phyloP scores from a whole-genome alignment of 2,797 vertebrate species.

The Carduelis carduelis region DNA sequence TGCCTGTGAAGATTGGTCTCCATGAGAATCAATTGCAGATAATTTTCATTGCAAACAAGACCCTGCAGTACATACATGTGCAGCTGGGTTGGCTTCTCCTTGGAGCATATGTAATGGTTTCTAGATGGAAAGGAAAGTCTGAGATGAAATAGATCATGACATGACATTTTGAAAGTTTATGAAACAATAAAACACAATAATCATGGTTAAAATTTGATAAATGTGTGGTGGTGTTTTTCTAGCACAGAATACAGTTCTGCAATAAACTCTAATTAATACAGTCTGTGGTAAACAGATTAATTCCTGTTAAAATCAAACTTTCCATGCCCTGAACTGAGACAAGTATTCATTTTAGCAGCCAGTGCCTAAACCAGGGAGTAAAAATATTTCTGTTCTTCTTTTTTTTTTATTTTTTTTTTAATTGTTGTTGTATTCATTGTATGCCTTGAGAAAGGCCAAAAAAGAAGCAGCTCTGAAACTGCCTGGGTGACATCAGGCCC shows the following conservation, averaged over 20 bases:
- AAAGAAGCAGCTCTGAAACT: neutral
- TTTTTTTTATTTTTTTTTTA: neutral
- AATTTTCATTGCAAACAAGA: conserved; percentile 23
- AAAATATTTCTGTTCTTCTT: neutral
- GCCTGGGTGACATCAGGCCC: neutral
- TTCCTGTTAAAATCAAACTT: conserved; percentile 61
- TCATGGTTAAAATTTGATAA: conserved; percentile 61
- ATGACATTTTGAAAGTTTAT: conserved; percentile 58
- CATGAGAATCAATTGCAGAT: conserved; percentile 18
- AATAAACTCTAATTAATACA: conserved; percentile 56
- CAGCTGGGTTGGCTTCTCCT: neutral
- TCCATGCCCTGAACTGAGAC: conserved; percentile 44
- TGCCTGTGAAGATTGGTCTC: conserved; percentile 33
- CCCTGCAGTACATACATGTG: neutral
- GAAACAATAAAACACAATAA: conserved; percentile 65
- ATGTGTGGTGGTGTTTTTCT: conserved; percentile 55
- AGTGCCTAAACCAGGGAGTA: neutral
- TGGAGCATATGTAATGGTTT: neutral
- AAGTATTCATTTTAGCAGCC: conserved; percentile 18
- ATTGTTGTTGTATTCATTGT: neutral
- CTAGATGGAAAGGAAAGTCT: conserved; percentile 45
- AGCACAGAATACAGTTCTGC: conserved; percentile 22
- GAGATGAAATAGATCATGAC: conserved; percentile 61
- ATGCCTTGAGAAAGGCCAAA: neutral
- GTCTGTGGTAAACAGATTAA: conserved; percentile 59